These are phyloP conservation scores for Aphrophora alni DNA, from an alignment of 2,888 invertebrate species.

Conservation along the genomic window DNA sequence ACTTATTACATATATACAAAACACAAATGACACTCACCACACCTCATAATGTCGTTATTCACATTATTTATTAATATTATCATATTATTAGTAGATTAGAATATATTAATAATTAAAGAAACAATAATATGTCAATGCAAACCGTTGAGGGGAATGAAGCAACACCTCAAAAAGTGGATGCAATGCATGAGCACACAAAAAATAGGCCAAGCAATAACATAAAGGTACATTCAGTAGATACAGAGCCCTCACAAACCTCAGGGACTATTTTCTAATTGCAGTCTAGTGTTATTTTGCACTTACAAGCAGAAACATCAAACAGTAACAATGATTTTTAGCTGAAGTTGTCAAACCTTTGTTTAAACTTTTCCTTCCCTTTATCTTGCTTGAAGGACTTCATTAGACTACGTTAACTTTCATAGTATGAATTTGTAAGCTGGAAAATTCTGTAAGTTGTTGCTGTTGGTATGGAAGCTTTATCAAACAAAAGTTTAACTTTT, in stretches of 20 bases:
- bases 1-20: too few species aligned
- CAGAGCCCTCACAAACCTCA: conserved; percentile 12
- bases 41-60: too few species aligned
- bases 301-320: conserved; percentile 25
- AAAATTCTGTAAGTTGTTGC: conserved; percentile 13
- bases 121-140: too few species aligned
- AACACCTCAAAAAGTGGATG: too few species aligned
- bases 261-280: conserved; percentile 20
- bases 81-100: too few species aligned
- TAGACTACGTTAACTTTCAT: conserved; percentile 25
- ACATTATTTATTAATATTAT: too few species aligned
- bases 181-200: too few species aligned
- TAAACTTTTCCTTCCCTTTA: conserved; percentile 15
- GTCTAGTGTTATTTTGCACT: conserved; percentile 14
- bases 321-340: conserved; percentile 10
- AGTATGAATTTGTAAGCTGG: conserved; percentile 18
- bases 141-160: too few species aligned
- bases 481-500: conserved; percentile 15
- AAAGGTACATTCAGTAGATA: conserved; percentile 1
- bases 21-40: too few species aligned
- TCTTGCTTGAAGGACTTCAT: conserved; percentile 26
- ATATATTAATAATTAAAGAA: too few species aligned
- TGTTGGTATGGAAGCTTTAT: conserved; percentile 32
- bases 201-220: too few species aligned
- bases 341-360: conserved; percentile 22